phyloP scores from a whole-genome alignment of 2,888 invertebrate genomes.

The Actias luna region DNA sequence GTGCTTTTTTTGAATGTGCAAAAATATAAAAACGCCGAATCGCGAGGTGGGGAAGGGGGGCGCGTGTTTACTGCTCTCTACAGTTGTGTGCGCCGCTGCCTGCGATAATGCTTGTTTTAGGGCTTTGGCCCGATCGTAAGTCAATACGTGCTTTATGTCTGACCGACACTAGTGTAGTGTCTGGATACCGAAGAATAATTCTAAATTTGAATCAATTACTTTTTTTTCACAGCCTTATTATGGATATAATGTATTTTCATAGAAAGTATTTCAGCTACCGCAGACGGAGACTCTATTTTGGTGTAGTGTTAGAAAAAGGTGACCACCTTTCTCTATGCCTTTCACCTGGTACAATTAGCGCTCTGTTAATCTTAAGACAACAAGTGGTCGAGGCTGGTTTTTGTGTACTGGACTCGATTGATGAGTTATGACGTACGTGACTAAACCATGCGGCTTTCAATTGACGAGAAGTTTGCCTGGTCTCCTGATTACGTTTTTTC shows the following conservation, averaged over 20 bases:
- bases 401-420: conserved; percentile 39
- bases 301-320: conserved; percentile 40
- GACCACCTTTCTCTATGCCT: conserved; percentile 72
- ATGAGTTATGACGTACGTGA: conserved; percentile 21
- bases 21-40: conserved; percentile 81
- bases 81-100: conserved; percentile 65
- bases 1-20: conserved; percentile 78
- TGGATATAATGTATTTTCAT: background rate
- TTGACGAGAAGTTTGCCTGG: too few relatives aligned
- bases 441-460: background rate
- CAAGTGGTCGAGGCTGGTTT: conserved; percentile 44
- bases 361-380: conserved; percentile 72
- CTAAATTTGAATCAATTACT: background rate
- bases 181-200: conserved; percentile 1
- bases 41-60: conserved; percentile 62
- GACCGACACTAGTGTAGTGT: conserved; percentile 2
- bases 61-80: conserved; percentile 49
- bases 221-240: background rate
- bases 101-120: conserved; percentile 75
- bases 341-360: conserved; percentile 73
- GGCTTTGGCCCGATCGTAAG: conserved; percentile 78
- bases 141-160: conserved; percentile 55
- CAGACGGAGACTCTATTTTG: conserved; percentile 45
- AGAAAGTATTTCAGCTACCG: conserved; percentile 15
- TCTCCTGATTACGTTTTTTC: too few relatives aligned